phyloP scores from a whole-genome alignment of 2,888 invertebrate genomes.

The Sympetrum striolatum region DNA sequence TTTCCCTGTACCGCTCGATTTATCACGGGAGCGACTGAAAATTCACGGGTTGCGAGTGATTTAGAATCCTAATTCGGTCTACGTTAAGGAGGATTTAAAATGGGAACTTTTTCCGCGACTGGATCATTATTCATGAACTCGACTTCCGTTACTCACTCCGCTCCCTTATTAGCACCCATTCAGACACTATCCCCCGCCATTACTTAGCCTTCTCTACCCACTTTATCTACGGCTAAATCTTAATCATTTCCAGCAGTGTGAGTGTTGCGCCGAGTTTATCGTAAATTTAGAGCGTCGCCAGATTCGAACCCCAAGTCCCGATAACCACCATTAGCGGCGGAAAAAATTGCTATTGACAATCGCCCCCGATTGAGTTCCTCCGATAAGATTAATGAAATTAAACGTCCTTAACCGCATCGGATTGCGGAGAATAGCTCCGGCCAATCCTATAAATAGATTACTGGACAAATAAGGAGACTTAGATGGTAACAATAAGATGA shows the following conservation, averaged over 20 bases:
- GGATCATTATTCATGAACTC: not conserved
- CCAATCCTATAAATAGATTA: not conserved
- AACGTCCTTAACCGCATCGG: not conserved
- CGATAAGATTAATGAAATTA: not conserved
- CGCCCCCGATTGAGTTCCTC: not conserved
- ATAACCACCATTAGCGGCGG: not conserved
- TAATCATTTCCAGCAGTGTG: not conserved
- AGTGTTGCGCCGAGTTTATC: not conserved
- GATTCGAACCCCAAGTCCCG: not conserved
- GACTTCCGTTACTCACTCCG: not conserved
- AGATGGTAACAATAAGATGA: not conserved
- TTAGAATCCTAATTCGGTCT: not conserved
- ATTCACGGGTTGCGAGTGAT: not conserved
- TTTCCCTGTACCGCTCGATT: not conserved
- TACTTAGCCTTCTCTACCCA: not conserved
- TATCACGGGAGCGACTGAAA: not conserved
- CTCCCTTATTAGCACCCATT: not conserved
- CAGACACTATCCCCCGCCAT: conserved; percentile 1
- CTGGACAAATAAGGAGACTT: not conserved
- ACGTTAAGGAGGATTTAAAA: not conserved
- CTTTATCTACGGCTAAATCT: conserved; percentile 17
- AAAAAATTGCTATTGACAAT: not conserved
- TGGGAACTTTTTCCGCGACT: not conserved
- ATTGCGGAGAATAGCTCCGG: not conserved
- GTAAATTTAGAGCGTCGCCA: not conserved